Base-by-base conservation (phyloP, 2,888 invertebrate species). In the Lithophane socia region DNA sequence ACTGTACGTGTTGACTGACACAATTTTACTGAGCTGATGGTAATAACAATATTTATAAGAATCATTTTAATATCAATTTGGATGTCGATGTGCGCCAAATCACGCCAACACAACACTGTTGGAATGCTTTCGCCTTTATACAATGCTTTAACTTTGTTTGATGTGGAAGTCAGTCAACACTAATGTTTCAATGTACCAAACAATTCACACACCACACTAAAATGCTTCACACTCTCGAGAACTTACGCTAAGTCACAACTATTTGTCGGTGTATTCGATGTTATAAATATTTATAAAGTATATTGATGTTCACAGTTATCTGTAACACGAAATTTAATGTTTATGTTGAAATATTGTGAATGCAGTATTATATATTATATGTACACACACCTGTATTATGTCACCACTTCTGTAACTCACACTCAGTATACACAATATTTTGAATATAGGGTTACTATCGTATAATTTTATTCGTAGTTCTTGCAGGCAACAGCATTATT, bases 1-100 rank as follows among this genome's bases (percentile, higher is more conserved):
- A 87, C 88, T 92, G 92, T 93, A 91, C 87, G 96, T 96, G 95
- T 96, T 96, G 95, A 95, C 95, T 96, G 96, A 96, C 94, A 91
- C 87, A 83, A 86, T 86, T 89, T 82, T 52, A 74, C 8, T 47
- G 63, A 79, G 29, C 21, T 80, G 29, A 21, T 24, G 37, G 60
- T 68, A 49, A 75, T 10, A 29, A 60, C 10, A 80, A 63, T 56
- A 60, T 54, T 70, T 42, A 44, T 66, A n/a, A 21, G 24, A 52
- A n/a, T 52, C 3, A 52, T 37, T 29, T 29, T 47, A 44, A 37
- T 37, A 13, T 66, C 3, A 37, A 52, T 66, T 66, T 69, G 52
- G 78, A 78, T 80, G 47, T 80, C 56, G 56, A 77, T 84, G 76
- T 88, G 82, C 73, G 88, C 86, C 74, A 90, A 90, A 91, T 83